Evolutionary conservation across 2,113 vertebrate genomes (phyloP), one percentile per base, ranked within the genome.

Genomic region (Phyllopteryx taeniolatus): DNA sequence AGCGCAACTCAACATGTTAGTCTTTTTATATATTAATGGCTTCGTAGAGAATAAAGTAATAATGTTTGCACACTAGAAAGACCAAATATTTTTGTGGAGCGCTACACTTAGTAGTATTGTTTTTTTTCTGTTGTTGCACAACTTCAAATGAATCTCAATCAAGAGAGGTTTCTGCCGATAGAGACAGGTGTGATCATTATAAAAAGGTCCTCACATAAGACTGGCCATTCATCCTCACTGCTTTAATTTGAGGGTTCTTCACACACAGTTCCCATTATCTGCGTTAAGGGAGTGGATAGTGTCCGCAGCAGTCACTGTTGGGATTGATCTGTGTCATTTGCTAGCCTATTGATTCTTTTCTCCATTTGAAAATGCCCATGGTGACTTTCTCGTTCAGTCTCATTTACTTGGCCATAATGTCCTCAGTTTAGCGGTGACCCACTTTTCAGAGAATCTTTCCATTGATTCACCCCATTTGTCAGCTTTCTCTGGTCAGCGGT

Each of bases 381-480:
- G 60, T 53, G 47, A 81, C 72, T 81, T 75, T 62, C 46, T 74
- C 11, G 1, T 13, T 15, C 39, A 8, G 27, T 33, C 65, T 69
- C 31, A n/a, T 53, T 46, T 39, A 42, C 54, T 53, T 39, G 12
- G 11, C 31, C 31, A 13, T 39, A 33, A 35, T 56, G 66, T 43
- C 53, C 49, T 56, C 43, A 12, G n/a, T 68, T n/a, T 33, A 8
- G 20, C 27, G 27, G 66, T 5, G 66, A 49, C 71, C 74, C 61
- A 81, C 60, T 82, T 83, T 84, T 64, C 62, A 46, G 59, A 3
- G 35, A 67, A 42, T 72, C 70, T 70, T 0, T 60, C 20, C 61
- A 74, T 83, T 49, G 64, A 81, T 82, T 74, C 67, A 56, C 77
- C 31, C n/a, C 53, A 56, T 22, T 80, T 72, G 72, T 83, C 70